Percentiles rank a stretch among this genome's conserved stretches.
Conservation (phyloP, 2,797 vertebrate species). For the Syngnathus rostellatus region DNA sequence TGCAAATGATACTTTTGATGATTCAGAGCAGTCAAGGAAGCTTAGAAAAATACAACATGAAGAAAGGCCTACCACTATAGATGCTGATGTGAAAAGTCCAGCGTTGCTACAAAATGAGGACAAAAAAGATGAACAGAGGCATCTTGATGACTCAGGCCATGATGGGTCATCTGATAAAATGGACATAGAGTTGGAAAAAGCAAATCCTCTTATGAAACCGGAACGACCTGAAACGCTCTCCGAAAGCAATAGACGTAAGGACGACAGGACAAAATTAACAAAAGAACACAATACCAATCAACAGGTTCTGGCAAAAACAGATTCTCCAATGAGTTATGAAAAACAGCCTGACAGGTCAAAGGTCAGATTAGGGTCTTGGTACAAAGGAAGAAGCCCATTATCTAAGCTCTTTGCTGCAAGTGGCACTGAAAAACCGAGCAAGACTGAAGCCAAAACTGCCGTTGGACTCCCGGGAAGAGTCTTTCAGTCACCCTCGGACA, state of each 20-base stretch:
- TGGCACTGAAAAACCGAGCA: slow-evolving; percentile 49
- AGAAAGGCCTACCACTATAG: background rate
- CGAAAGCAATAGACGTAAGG: slow-evolving; percentile 12
- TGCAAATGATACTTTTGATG: background rate
- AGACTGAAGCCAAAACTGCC: slow-evolving; percentile 39
- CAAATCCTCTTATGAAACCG: background rate
- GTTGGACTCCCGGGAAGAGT: slow-evolving; percentile 59
- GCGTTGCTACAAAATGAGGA: background rate
- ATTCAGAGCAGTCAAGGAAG: background rate
- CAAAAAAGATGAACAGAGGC: background rate
- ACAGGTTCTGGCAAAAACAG: slow-evolving; percentile 32
- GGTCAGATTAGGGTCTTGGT: slow-evolving; percentile 59
- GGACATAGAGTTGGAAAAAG: slow-evolving; percentile 8
- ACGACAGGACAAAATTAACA: slow-evolving; percentile 12
- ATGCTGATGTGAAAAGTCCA: background rate
- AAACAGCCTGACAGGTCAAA: slow-evolving; percentile 49
- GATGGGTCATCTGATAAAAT: background rate
- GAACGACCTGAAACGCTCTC: background rate
- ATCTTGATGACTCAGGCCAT: background rate
- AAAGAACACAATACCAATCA: slow-evolving; percentile 13
- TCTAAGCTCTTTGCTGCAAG: slow-evolving; percentile 64
- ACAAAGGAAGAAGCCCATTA: slow-evolving; percentile 65
- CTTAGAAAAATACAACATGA: background rate
- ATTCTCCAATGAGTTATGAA: slow-evolving; percentile 29
- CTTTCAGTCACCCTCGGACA: slow-evolving; percentile 55